A percentile compares a stretch with the other conserved stretches of the same genome.
These are phyloP conservation scores for Rhabdomys dilectus DNA, from an alignment of 2,113 vertebrate species.

Conservation along the genomic window DNA sequence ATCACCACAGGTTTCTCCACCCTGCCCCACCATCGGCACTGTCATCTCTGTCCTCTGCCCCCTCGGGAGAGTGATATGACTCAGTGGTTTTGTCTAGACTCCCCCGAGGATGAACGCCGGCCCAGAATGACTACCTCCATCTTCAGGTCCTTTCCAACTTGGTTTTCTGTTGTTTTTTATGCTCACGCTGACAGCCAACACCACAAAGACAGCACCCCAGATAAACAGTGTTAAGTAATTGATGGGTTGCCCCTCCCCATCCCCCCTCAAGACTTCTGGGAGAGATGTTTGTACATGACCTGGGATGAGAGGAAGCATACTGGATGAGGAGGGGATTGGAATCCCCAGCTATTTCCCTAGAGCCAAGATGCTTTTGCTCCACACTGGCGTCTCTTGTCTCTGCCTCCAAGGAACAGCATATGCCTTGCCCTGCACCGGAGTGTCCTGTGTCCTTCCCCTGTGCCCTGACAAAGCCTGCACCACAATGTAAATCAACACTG, in stretches of 20 bases:
- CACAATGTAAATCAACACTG: neutral
- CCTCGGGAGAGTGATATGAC: neutral
- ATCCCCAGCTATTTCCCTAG: neutral
- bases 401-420: neutral
- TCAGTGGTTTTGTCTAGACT: neutral
- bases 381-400: accelerated
- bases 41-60: neutral
- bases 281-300: neutral
- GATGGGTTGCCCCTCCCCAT: neutral
- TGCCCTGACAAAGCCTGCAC: accelerated
- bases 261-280: neutral
- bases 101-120: accelerated
- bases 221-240: neutral
- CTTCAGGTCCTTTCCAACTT: neutral
- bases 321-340: too few relatives aligned
- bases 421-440: accelerated
- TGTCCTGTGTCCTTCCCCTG: neutral
- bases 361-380: neutral
- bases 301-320: neutral
- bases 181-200: neutral
- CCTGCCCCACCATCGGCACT: accelerated
- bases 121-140: neutral
- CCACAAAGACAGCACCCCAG: neutral
- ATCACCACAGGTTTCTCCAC: neutral
- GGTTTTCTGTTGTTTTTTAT: neutral